Evolutionary conservation across 2,888 invertebrate genomes (phyloP), one percentile per base, ranked within the genome.

Genomic region (Allophyes oxyacanthae): DNA sequence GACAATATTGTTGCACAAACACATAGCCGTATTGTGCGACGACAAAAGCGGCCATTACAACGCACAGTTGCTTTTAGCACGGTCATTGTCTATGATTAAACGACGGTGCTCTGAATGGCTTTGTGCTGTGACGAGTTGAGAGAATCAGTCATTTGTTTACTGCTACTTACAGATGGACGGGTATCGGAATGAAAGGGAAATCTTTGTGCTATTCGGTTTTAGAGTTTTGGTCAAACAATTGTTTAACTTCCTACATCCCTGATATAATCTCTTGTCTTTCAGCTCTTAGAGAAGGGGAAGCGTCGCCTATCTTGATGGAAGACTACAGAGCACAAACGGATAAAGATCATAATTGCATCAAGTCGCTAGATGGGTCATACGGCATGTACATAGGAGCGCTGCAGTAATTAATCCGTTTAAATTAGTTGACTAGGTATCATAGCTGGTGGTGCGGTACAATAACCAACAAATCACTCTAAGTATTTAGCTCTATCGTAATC

Each of bases 21-120:
- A 62, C 48, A 75, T 46, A 57, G 36, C 14, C 26, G 40, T 51
- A 60, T 75, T 72, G 62, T 76, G 28, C 8, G 32, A 55, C 34
- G 44, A 75, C 71, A 77, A 77, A 60, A 53, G 40, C 34, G 56
- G 20, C 40, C 64, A 71, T 70, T 70, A 74, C 60, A 52, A 20
- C 53, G 51, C 51, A 64, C 49, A 41, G 57, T 64, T 62, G 67
- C 58, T 64, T 70, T 67, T 59, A 64, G 60, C 69, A 72, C 72
- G 69, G 49, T 64, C 64, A 67, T 75, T 75, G 74, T 75, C 58
- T 63, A 73, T 61, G 73, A 72, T 74, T 76, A 64, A 72, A 63
- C 62, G 73, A 50, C 30, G 67, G 44, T 53, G 55, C 38, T 42
- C 48, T 56, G 72, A 60, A 68, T 59, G 25, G 51, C 64, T 60